Conservation (phyloP, 2,797 vertebrate species). For the Bovichtus diacanthus region DNA sequence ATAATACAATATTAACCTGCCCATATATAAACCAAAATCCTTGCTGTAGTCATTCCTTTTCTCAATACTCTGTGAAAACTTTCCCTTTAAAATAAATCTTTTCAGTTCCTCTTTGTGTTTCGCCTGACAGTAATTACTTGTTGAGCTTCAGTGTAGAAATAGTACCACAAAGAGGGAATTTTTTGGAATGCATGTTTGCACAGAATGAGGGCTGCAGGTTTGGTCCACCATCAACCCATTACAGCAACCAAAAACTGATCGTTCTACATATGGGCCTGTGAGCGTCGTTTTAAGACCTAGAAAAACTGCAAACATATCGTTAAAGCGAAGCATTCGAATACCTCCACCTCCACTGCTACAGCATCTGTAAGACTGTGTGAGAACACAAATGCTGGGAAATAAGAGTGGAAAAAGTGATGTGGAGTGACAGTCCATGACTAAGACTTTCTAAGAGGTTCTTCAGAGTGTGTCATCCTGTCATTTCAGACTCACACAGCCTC, state of each 20-base stretch:
- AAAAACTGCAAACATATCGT: neutral
- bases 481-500: conserved; percentile 41
- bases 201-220: neutral
- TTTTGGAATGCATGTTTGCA: neutral
- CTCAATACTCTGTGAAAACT: neutral
- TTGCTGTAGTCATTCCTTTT: conserved; percentile 8
- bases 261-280: neutral
- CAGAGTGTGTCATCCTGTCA: conserved; percentile 49
- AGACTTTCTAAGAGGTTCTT: conserved; percentile 48
- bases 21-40: neutral
- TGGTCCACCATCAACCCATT: neutral
- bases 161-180: neutral
- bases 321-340: neutral
- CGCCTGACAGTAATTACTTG: neutral
- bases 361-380: conserved; percentile 11
- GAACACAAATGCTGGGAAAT: conserved; percentile 38
- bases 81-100: neutral
- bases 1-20: neutral
- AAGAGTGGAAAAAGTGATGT: conserved; percentile 48
- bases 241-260: neutral
- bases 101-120: neutral
- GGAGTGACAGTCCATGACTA: conserved; percentile 57
- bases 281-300: neutral
- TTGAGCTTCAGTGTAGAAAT: neutral
- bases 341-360: neutral